phyloP scores from a whole-genome alignment of 2,888 invertebrate genomes.

The Atrina japonica region DNA sequence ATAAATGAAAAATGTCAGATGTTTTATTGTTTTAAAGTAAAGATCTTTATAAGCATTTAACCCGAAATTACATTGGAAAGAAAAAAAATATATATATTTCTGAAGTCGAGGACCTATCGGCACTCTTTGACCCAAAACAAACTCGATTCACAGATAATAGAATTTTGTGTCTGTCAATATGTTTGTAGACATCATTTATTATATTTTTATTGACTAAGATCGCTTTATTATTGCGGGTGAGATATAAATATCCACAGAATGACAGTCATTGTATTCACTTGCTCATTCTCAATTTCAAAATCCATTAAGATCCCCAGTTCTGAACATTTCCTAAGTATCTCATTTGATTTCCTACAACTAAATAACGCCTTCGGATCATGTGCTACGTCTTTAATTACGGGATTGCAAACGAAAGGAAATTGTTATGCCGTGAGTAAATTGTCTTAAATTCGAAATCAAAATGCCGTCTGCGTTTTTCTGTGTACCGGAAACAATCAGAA shows the following conservation, averaged over 20 bases:
- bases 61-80: too few relatives aligned
- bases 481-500: conserved; percentile 1
- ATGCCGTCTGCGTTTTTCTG: background rate
- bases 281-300: conserved; percentile 13
- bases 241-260: background rate
- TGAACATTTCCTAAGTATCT: background rate
- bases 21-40: too few relatives aligned
- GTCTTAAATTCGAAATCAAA: conserved; percentile 5
- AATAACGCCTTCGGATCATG: conserved; percentile 3
- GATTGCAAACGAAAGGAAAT: conserved; percentile 10
- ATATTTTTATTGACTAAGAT: too few relatives aligned
- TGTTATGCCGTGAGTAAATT: background rate
- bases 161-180: too few relatives aligned
- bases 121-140: too few relatives aligned
- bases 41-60: too few relatives aligned
- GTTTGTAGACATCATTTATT: too few relatives aligned
- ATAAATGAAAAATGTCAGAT: too few relatives aligned
- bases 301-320: background rate
- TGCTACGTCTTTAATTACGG: conserved; percentile 7
- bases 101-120: too few relatives aligned
- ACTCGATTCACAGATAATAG: too few relatives aligned
- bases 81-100: too few relatives aligned
- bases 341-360: background rate
- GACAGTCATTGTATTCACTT: background rate
- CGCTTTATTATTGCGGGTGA: background rate